Base-by-base conservation (phyloP, 2,797 vertebrate species). In the Phrynocephalus forsythii region DNA sequence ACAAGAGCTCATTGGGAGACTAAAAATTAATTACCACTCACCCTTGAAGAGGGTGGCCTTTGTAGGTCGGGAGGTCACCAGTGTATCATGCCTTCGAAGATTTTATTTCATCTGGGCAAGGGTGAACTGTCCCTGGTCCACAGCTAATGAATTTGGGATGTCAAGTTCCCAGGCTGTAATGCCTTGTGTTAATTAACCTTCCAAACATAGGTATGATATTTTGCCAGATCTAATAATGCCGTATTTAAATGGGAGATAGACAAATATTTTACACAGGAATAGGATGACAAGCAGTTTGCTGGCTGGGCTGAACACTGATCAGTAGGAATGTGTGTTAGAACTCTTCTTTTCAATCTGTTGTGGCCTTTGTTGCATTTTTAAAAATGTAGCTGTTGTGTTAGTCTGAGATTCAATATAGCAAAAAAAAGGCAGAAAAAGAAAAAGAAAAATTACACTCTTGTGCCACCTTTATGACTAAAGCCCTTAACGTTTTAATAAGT, bases 1-100 rank as follows among this genome's bases (percentile, higher is more conserved):
- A 66, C 52, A 38, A 73, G 75, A 79, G 48, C 72, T 77, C 79
- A 82, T 79, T 84, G 87, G 82, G 76, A 84, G 28, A 48, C 76
- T 84, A 88, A 48, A 88, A 88, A 88, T 88, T 88, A 85, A 88
- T 88, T 81, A 88, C 71, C 63, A 85, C 71, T 85, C 87, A 85
- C 30, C 78, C 78, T 85, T 88, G 83, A 85, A 85, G 79, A 67
- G 69, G 71, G 71, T 76, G 78, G 87, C 83, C 72, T 81, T 82
- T 67, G 71, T 67, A 81, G 83, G 78, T 75, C 79, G 5, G 83
- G 26, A 83, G 86, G 80, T 87, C 86, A 77, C 48, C 73, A 38
- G 72, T 87, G 80, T 77, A 87, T 87, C 80, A 77, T 69, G 72
- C 86, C 48, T 3, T 28, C 22, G 72, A 87, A 87, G 86, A 87